Percentiles rank a stretch among this genome's conserved stretches.
Conservation (phyloP, 2,797 vertebrate species). For the Labroides dimidiatus region DNA sequence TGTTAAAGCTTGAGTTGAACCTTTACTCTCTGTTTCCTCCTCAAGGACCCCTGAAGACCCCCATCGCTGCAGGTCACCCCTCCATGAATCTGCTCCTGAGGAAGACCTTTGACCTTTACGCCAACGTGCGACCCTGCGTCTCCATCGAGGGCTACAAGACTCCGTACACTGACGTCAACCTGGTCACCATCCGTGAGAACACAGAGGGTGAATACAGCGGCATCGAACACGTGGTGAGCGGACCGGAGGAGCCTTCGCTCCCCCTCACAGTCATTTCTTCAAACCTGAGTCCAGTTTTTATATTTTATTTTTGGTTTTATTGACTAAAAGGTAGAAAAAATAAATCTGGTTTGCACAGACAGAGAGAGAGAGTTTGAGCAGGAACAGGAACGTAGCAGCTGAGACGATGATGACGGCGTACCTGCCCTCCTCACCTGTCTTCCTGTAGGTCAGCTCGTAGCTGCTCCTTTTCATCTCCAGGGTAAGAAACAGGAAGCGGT, state of each 20-base stretch:
- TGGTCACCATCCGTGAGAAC: constrained; percentile 97
- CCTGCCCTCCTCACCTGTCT: constrained; percentile 31
- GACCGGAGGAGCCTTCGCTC: no score
- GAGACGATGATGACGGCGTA: constrained; percentile 7
- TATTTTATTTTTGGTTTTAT: no score
- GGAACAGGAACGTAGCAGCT: background rate
- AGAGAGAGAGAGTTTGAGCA: no score
- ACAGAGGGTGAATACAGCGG: constrained; percentile 98
- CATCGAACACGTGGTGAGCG: constrained; percentile 93
- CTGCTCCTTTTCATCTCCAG: constrained; percentile 5
- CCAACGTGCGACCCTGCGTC: constrained; percentile 92
- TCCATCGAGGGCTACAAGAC: constrained; percentile 96
- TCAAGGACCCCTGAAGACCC: constrained; percentile 94
- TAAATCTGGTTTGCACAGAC: no score
- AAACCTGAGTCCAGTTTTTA: background rate
- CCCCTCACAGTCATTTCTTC: background rate
- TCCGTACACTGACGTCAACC: constrained; percentile 91
- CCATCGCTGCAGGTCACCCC: constrained; percentile 94
- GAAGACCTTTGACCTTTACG: constrained; percentile 95
- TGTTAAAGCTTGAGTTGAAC: background rate
- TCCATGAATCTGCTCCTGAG: constrained; percentile 96
- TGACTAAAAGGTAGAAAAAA: no score
- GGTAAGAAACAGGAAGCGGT: constrained; percentile 37
- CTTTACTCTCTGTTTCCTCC: fast-evolving
- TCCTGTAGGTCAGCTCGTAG: constrained; percentile 24